Conservation (phyloP, 2,797 vertebrate species). For the Chelonia mydas region DNA sequence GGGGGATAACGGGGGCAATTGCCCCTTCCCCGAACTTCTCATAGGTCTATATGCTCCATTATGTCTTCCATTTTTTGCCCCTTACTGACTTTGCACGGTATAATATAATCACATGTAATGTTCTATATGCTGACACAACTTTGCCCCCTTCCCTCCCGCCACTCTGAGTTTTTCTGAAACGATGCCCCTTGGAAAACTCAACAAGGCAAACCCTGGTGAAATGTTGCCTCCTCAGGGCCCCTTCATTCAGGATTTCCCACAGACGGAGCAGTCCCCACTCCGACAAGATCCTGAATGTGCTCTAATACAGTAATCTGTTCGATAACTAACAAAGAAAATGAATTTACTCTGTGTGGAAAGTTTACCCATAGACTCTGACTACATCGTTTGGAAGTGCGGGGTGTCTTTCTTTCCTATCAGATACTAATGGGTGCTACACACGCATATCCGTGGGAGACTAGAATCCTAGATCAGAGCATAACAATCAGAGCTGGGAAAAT, state of each 20-base stretch:
- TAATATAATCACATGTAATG: background rate
- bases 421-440: background rate
- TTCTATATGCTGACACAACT: background rate
- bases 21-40: background rate
- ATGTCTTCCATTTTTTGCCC: background rate
- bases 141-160: background rate
- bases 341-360: rapidly evolving
- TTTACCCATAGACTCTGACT: background rate
- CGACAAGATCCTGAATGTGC: background rate
- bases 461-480: background rate
- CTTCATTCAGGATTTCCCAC: background rate
- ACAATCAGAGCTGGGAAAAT: background rate
- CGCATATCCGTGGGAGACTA: background rate
- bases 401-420: background rate
- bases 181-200: background rate
- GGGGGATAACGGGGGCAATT: background rate
- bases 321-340: background rate
- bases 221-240: background rate
- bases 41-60: background rate
- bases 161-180: background rate
- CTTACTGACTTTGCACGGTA: background rate
- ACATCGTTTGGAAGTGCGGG: background rate
- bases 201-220: background rate
- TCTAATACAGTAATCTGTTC: background rate
- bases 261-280: background rate